Evolutionary conservation across 2,888 invertebrate genomes (phyloP), one percentile per base, ranked within the genome.

Genomic region (Amiota mariae): DNA sequence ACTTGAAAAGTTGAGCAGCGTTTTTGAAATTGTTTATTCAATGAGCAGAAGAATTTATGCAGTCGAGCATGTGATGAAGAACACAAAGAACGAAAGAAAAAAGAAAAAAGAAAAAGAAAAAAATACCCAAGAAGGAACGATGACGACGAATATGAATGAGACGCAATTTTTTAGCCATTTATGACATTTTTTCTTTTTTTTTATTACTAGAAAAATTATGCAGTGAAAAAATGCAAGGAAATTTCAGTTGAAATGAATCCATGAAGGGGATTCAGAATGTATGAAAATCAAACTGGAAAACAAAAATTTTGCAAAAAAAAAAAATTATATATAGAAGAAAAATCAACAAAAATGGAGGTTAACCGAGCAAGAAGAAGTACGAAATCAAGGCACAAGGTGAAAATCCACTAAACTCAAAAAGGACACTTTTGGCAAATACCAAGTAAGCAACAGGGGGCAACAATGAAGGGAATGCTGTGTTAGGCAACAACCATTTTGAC

Each of bases 191-290:
- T 10, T 61, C 46, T 63, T 46, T 47, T 47, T 15, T 10, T 47
- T 18, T 4, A 8, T 20, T 15, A 8, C 59, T 6, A 36, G 48
- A 47, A 66, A 18, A 64, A 47, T 47, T 47, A 64, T 47, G 47
- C 46, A 64, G 72, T 68, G 56, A 73, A 77, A 51, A 80, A 83
- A 81, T 82, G 82, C 81, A 78, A 78, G 82, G 81, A 82, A 82
- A 80, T 84, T 83, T 83, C 82, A 80, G 80, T 84, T 79, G 78
- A 80, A 77, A 84, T 82, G 77, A 81, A 78, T 79, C 8, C 54
- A 63, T 57, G 24, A 46, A 71, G 63, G 36, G 36, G 36, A 36
- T 36, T 36, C 36, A 36, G 36, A 36, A 36, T 36, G 73, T 73
- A 71, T 15, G 24, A 56, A 10, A 51, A 36, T 13, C 24, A 63